Conservation (phyloP, 2,797 vertebrate genomes). For the Podarcis siculus region DNA sequence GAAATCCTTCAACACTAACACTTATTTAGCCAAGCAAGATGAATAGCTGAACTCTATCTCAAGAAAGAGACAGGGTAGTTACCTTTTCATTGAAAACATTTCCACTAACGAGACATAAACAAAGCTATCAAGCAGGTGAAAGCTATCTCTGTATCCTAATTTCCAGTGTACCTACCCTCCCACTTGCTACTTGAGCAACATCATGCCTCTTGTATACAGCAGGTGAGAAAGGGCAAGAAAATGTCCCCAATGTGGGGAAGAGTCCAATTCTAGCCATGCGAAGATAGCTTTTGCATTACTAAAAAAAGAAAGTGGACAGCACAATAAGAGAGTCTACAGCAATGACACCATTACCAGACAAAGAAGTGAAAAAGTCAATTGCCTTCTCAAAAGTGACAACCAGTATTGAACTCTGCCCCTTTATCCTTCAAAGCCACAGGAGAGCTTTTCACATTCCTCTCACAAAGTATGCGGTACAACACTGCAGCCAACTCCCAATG, state of each 20-base stretch:
- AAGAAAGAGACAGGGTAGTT: background rate
- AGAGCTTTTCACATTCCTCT: background rate
- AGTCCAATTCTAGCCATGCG: background rate
- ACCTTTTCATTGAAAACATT: background rate
- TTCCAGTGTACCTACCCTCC: background rate
- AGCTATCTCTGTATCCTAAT: background rate
- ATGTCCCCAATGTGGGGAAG: background rate
- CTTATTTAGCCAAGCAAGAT: background rate
- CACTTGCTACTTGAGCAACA: background rate
- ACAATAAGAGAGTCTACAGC: background rate
- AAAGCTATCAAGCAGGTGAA: background rate
- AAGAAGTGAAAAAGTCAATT: background rate
- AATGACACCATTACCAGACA: background rate
- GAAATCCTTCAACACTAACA: background rate
- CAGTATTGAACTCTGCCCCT: background rate
- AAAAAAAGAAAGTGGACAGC: background rate
- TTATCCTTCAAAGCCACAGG: background rate
- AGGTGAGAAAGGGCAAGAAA: background rate
- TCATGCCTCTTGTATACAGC: background rate
- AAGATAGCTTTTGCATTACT: background rate
- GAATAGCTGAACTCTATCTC: background rate
- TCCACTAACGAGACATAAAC: background rate
- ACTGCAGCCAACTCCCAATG: accelerated
- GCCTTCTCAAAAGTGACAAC: conserved; percentile 8
- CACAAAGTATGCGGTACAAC: background rate